Base-by-base conservation (phyloP, 2,888 invertebrate genomes). In the Trachelus troglodyta region DNA sequence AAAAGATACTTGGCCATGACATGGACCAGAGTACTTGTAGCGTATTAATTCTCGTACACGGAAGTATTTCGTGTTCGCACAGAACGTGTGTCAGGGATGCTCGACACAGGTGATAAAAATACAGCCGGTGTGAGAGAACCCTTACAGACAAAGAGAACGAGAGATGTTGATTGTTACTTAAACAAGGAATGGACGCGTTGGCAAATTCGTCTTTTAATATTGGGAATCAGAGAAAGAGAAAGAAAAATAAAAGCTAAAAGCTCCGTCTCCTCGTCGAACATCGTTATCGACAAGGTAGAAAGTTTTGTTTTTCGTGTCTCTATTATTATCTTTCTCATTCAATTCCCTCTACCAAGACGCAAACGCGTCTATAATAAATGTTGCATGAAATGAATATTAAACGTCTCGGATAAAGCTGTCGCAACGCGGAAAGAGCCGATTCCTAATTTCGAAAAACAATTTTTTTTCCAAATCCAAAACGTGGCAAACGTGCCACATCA, bases 341-440 rank as follows among this genome's bases (percentile, higher is more conserved):
- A 0, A 56, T 23, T 56, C 56, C 56, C 56, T 56, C 56, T 83
- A 83, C 81, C 84, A 84, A 85, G 84, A 81, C 82, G 82, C 80
- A 82, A 78, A 56, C 71, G 34, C 56, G 73, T 37, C 15, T 35
- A 31, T 68, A 73, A 85, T 87, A 86, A 87, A 87, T 86, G 86
- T 88, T 86, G 84, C 86, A 86, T 85, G 86, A 86, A 84, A 85
- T 84, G 87, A 87, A 85, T 87, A 84, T 84, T 87, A 84, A 83
- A 81, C 81, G 82, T 83, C 79, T 75, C 77, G 77, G 81, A 81
- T 82, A 82, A 87, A 85, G 81, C 83, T 80, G 80, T 86, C 81
- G 81, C 82, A 80, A 82, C 79, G 80, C 81, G 79, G 80, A 80
- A 83, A 76, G 23, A 23, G 56, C 56, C 23, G 56, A 56, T 56